Base-by-base conservation (phyloP, 1,140 invertebrate species). In the Procambarus clarkii region DNA sequence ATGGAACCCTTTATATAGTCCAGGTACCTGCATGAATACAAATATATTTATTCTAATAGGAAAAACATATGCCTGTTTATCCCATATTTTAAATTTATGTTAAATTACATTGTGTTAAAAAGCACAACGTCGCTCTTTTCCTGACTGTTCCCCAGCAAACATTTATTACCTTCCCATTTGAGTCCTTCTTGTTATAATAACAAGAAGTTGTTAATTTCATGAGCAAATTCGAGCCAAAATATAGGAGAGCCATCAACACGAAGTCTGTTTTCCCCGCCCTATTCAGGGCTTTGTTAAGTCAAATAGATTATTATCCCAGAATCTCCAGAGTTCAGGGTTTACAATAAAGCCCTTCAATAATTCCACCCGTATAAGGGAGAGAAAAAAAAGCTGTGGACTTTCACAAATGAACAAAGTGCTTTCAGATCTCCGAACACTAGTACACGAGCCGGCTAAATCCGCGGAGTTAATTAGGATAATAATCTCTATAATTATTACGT, bases 401-500 rank as follows among this genome's bases (percentile, higher is more conserved):
- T 74, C 24, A 1, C n/a, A 34, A 34, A 34, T 7, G 69, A 44
- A 34, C 2, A 34, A 74, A 74, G n/a, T 34, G 7, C 4, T 4
- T 9, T 3, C 21, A 54, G 8, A 54, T 4, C 4, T 54, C 50
- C 13, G 8, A 54, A 13, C 50, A 8, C 7, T 0, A 34, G 21
- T 0, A 74, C 69, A 74, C 69, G n/a, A 34, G n/a, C 1, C 34
- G 69, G 11, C 69, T n/a, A 74, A 34, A 34, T 74, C 69, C n/a
- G 0, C 24, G 4, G 24, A 74, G 69, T 74, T 74, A 74, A 74
- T 74, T 34, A 34, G 69, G 69, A 34, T 74, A 24, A 74, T 34
- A 74, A 44, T 34, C 69, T 74, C 2, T n/a, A 74, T 74, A 74
- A 74, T 34, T 74, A 74, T 74, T 74, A 74, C 69, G 69, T 44